Evolutionary conservation across 2,888 invertebrate species (phyloP), one percentile per base, ranked within the genome.

Genomic region (Diaphora mendica): DNA sequence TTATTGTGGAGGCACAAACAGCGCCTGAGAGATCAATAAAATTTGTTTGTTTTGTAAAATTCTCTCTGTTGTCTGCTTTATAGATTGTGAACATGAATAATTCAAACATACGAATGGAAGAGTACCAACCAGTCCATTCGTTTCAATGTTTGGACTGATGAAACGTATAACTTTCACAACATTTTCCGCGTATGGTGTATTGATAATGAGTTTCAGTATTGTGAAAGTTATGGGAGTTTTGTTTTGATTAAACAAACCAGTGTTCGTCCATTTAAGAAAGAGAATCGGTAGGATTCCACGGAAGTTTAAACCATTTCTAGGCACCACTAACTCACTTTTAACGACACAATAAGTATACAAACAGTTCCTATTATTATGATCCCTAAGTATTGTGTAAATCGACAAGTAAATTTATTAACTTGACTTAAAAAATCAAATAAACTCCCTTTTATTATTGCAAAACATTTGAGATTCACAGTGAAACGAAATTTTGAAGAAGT

Each of bases 1-100:
- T 94, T 93, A 95, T 94, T 94, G 93, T 93, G 90, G 91, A 89
- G 91, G 92, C 87, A 91, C 93, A 94, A 95, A 95, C 94, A 93
- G 90, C 91, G 93, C 95, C 95, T 91, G 91, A 84, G 95, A 95
- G 95, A 95, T 95, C 95, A 95, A 95, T 95, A 95, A 95, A 95
- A 95, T 95, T 95, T 94, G 95, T 95, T 95, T 95, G 92, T 94
- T 95, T 91, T 94, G 93, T 94, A 94, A 95, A 95, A 95, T 92
- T 92, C 92, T 92, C 93, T 92, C 91, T 87, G 90, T 91, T 92
- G 92, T 92, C 93, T 93, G 93, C 87, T 92, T 92, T 94, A 95
- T 95, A 95, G 95, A 94, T 95, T 94, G 93, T 92, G 89, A 91
- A 90, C 90, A 95, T 95, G 95, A 95, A 95, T 95, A 90, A 95